Conservation (phyloP, 2,888 invertebrate species). For the Xestia sexstrigata region DNA sequence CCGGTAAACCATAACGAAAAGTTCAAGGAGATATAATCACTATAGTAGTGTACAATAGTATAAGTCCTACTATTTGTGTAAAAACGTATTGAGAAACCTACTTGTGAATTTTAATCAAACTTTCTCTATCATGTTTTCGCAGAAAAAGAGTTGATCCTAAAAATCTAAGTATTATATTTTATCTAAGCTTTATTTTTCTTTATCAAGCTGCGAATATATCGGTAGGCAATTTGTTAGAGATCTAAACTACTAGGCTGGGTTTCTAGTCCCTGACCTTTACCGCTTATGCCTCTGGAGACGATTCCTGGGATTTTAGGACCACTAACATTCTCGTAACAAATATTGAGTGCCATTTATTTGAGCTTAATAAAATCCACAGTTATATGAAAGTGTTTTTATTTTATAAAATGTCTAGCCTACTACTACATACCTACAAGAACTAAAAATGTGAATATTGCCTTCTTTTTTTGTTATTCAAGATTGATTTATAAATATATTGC, state of each 20-base stretch:
- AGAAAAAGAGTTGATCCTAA: slow-evolving; percentile 13
- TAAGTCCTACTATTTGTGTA: neutral
- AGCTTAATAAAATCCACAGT: slow-evolving; percentile 1
- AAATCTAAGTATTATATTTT: slow-evolving; percentile 26
- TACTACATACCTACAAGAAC: neutral
- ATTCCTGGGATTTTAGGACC: slow-evolving; percentile 22
- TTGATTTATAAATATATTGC: slow-evolving; percentile 15
- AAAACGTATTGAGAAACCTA: neutral
- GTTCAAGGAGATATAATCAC: neutral
- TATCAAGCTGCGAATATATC: slow-evolving; percentile 43
- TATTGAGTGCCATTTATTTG: slow-evolving; percentile 33
- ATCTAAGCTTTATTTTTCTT: slow-evolving; percentile 21
- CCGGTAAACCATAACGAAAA: neutral
- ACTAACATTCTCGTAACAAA: slow-evolving; percentile 27
- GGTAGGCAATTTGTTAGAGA: slow-evolving; percentile 38
- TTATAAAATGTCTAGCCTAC: neutral
- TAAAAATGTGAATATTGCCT: neutral
- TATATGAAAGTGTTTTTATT: neutral
- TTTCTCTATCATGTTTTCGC: neutral
- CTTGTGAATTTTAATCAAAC: neutral
- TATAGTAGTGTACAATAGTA: neutral
- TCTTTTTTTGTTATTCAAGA: slow-evolving; percentile 5
- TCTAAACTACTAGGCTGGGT: slow-evolving; percentile 28
- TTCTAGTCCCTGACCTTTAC: slow-evolving; percentile 34
- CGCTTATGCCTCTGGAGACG: slow-evolving; percentile 33